Evolutionary conservation across 2,888 invertebrate species (phyloP).

Genomic region (Tubiluchus corallicola): DNA sequence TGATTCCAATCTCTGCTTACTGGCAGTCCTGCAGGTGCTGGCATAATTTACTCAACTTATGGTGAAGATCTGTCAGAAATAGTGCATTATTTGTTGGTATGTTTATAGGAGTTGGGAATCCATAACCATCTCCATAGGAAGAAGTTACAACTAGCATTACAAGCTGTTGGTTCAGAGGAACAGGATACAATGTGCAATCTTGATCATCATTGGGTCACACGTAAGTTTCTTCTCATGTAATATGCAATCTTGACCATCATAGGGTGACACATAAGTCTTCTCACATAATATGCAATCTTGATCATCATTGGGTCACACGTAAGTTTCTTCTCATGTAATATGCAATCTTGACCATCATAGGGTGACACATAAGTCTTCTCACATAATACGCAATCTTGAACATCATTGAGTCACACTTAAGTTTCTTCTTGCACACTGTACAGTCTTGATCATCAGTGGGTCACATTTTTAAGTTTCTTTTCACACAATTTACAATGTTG

Average conservation of each 20-base stretch:
- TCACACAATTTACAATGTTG: conserved; percentile 35
- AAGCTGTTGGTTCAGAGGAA: conserved; percentile 27
- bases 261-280: too few species aligned
- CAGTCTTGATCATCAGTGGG: too few species aligned
- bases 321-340: conserved; percentile 18
- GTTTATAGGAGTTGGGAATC: conserved; percentile 29
- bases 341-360: too few species aligned
- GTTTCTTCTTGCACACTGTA: too few species aligned
- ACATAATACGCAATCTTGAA: conserved; percentile 38
- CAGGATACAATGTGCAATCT: conserved; percentile 30
- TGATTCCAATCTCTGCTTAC: too few species aligned
- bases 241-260: too few species aligned
- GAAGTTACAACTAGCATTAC: conserved; percentile 54
- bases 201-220: conserved; percentile 42
- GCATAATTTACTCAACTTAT: too few species aligned
- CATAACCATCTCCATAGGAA: conserved; percentile 63
- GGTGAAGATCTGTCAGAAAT: too few species aligned
- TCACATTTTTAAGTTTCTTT: too few species aligned
- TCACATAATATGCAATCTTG: conserved; percentile 35
- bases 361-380: too few species aligned
- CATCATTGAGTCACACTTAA: conserved; percentile 36
- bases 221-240: conserved; percentile 22
- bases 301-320: conserved; percentile 39
- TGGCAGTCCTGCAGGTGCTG: too few species aligned
- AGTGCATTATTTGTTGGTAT: conserved; percentile 9